phyloP scores from a whole-genome alignment of 2,113 vertebrate genomes.

The Oryzias celebensis region DNA sequence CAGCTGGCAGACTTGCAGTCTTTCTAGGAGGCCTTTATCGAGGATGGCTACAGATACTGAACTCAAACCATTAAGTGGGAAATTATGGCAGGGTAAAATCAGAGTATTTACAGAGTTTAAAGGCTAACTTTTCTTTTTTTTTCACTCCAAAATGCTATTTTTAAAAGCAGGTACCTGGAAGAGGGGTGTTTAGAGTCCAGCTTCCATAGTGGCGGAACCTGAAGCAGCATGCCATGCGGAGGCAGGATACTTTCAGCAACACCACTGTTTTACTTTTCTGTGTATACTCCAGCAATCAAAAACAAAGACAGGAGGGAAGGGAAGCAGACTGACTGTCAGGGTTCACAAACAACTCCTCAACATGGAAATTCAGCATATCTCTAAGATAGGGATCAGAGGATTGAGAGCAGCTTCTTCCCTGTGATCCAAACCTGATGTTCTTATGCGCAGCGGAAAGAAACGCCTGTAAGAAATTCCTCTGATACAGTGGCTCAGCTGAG shows the following conservation, averaged over 20 bases:
- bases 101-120: slow-evolving; percentile 15
- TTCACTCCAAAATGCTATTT: not conserved
- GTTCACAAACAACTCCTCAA: slow-evolving; percentile 34
- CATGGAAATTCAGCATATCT: slow-evolving; percentile 56
- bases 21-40: slow-evolving; percentile 31
- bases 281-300: slow-evolving; percentile 25
- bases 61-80: slow-evolving; percentile 36
- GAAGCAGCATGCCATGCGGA: slow-evolving; percentile 77
- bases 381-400: slow-evolving; percentile 32
- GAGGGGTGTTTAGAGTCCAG: slow-evolving; percentile 66
- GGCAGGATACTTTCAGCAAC: slow-evolving; percentile 25
- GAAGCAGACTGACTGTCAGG: slow-evolving; percentile 15
- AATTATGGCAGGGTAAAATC: no score
- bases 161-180: slow-evolving; percentile 63
- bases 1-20: slow-evolving; percentile 31
- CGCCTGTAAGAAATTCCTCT: slow-evolving; percentile 35
- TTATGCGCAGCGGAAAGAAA: slow-evolving; percentile 45
- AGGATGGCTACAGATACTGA: slow-evolving; percentile 40
- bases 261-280: slow-evolving; percentile 14
- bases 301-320: slow-evolving; percentile 8
- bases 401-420: slow-evolving; percentile 52
- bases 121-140: not conserved
- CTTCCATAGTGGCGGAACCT: slow-evolving; percentile 65
- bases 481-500: slow-evolving; percentile 60
- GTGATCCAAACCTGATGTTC: slow-evolving; percentile 47